phyloP scores from a whole-genome alignment of 2,797 vertebrate genomes.

The Hippocampus kuda region DNA sequence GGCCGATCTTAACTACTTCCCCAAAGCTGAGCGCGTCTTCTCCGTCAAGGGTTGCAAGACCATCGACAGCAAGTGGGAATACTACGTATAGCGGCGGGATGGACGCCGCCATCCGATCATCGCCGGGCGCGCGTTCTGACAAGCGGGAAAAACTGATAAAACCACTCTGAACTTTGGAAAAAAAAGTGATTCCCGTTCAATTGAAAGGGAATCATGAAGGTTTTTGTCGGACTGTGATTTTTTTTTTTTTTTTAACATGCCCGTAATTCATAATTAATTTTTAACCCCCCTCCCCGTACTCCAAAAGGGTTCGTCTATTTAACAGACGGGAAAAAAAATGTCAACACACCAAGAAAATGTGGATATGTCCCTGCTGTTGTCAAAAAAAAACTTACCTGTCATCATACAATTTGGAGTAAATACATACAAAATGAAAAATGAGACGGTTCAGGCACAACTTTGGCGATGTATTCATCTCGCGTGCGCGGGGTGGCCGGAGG shows the following conservation, averaged over 20 bases:
- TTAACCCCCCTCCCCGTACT: not conserved
- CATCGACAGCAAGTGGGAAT: conserved; percentile 76
- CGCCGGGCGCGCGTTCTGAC: not conserved
- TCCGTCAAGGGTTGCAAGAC: conserved; percentile 89
- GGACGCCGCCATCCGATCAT: not conserved
- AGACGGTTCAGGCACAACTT: too few relatives aligned
- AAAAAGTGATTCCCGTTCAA: not conserved
- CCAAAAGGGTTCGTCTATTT: too few relatives aligned
- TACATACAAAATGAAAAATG: too few relatives aligned
- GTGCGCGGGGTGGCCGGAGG: too few relatives aligned
- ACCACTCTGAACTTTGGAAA: not conserved
- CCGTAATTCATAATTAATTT: too few relatives aligned
- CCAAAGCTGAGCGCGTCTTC: conserved; percentile 75
- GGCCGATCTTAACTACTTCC: conserved; percentile 76
- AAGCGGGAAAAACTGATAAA: not conserved
- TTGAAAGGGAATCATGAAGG: not conserved
- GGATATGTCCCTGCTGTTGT: not conserved
- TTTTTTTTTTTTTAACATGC: not conserved
- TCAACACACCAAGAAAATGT: not conserved
- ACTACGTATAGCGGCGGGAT: conserved; percentile 52
- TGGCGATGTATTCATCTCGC: too few relatives aligned
- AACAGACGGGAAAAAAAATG: not conserved
- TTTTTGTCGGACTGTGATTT: not conserved
- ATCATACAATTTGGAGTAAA: too few relatives aligned
- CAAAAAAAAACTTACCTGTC: not conserved